Conservation (phyloP, 2,888 invertebrate genomes). For the Oxystoma pomonae region DNA sequence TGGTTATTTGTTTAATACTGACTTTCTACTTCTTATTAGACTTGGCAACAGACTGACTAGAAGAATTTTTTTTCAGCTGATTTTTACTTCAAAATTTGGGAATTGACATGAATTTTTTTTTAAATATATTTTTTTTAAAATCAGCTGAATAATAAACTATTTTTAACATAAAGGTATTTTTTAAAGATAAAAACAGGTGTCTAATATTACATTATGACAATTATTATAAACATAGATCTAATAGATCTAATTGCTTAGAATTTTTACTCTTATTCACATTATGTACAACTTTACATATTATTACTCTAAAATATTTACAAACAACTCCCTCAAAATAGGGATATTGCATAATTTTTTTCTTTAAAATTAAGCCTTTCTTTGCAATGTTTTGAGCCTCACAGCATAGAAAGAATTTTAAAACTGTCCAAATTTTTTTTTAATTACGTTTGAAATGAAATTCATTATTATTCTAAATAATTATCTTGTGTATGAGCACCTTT, state of each 20-base stretch:
- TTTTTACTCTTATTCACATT: conserved; percentile 46
- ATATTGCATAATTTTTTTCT: neutral
- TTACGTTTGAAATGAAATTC: neutral
- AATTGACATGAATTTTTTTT: neutral
- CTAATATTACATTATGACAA: conserved; percentile 35
- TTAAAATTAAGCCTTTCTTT: conserved; percentile 1
- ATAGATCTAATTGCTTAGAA: conserved; percentile 42
- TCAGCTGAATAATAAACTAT: conserved; percentile 43
- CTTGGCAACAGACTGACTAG: conserved; percentile 44
- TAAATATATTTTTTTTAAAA: too few species aligned
- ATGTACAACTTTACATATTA: conserved; percentile 34
- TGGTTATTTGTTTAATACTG: too few species aligned
- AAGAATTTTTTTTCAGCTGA: conserved; percentile 29
- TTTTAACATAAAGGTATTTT: conserved; percentile 43
- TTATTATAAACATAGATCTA: conserved; percentile 39
- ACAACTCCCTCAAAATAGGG: neutral
- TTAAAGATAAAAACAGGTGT: conserved; percentile 42
- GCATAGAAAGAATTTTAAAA: conserved; percentile 2
- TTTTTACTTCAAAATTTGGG: neutral
- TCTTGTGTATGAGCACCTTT: neutral
- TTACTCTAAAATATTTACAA: conserved; percentile 15
- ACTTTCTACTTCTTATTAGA: conserved; percentile 41
- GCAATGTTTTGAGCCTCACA: neutral
- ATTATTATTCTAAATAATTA: neutral
- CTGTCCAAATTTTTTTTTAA: too few species aligned